A percentile compares a stretch with the other conserved stretches of the same genome.
These are phyloP conservation scores for Pelusios castaneus DNA, from an alignment of 2,113 vertebrate species.

Conservation along the genomic window DNA sequence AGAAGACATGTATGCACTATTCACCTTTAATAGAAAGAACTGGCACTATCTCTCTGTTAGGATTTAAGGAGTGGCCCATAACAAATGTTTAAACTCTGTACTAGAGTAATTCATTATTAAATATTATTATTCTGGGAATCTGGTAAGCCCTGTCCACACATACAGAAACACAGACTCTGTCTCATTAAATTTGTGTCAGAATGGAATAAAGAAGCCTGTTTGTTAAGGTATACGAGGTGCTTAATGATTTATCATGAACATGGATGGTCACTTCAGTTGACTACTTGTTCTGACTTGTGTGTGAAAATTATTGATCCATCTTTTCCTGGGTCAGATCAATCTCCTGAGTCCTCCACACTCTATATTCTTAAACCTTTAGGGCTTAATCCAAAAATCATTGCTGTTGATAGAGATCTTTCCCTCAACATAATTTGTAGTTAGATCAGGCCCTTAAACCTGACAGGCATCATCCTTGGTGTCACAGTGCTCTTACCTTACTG, in stretches of 20 bases:
- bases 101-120: not conserved
- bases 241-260: not conserved
- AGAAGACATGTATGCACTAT: not conserved
- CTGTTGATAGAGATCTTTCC: not conserved
- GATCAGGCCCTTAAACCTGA: not conserved
- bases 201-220: not conserved
- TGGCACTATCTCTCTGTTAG: not conserved
- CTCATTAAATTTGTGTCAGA: not conserved
- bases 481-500: not conserved
- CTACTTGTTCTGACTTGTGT: not conserved
- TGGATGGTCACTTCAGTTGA: not conserved
- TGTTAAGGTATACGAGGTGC: not conserved
- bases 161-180: not conserved
- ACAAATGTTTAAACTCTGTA: not conserved
- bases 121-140: not conserved
- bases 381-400: not conserved
- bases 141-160: not conserved
- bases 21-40: not conserved
- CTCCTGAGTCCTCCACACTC: not conserved
- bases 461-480: not conserved
- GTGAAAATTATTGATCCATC: not conserved
- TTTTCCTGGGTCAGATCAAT: not conserved
- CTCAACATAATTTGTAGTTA: not conserved
- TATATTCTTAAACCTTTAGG: not conserved
- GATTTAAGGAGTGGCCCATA: not conserved